Base-by-base conservation (phyloP, 2,888 invertebrate species). In the Cerastis rubricosa region DNA sequence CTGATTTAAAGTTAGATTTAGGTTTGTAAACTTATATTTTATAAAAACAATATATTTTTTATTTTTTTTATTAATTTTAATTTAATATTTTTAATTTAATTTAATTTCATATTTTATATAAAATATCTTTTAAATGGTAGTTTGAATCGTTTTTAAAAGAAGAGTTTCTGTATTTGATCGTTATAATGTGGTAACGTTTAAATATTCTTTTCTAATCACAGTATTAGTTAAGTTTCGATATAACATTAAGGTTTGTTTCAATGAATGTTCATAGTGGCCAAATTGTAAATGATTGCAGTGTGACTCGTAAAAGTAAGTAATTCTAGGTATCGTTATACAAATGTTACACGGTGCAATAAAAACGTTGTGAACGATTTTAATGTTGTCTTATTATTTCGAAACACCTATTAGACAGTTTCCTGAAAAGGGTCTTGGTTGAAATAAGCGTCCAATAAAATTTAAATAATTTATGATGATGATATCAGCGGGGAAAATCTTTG, bases 311-410 rank as follows among this genome's bases (percentile, higher is more conserved):
- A 45, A 35, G 51, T 83, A 87, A 88, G 80, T 75, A 80, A 84
- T 8, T 78, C 66, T 85, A 88, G 81, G 75, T 79, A 83, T 89
- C 87, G 90, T 91, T 94, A 93, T 94, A 94, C 94, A 95, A 94
- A 91, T 94, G 95, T 95, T 95, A 94, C 91, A 93, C 91, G 91
- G 92, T 95, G 95, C 95, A 96, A 95, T 95, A 96, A 94, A 81
- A 92, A 94, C 85, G 95, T 95, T 95, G 95, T 95, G 95, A 95
- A 93, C 87, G 91, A 90, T 91, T 92, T 91, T 89, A 83, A 74
- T 22, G 54, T 69, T 66, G 47, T 82, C 75, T 89, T 86, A 74
- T 83, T 17, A 65, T 79, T 80, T 69, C 14, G 5, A 7, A 11
- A 45, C 19, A n/a, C 35, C 51, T 51, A 2, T 9, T 9, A 4